phyloP scores from a whole-genome alignment of 2,113 vertebrate genomes.

The Nothocercus julius region DNA sequence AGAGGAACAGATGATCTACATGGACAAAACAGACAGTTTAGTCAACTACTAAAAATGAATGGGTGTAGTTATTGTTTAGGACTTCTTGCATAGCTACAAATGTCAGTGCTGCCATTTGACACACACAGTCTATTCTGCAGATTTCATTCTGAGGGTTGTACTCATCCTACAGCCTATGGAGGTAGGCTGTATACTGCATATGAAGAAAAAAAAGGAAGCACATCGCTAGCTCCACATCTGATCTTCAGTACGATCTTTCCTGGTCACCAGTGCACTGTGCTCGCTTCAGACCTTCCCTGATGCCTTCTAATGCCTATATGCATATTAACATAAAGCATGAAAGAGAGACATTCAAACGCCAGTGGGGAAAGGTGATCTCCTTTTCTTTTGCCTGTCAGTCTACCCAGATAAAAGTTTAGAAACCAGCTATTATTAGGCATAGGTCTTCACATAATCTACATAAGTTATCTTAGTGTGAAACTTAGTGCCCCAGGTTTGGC shows the following conservation, averaged over 20 bases:
- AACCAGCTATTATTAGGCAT: background rate
- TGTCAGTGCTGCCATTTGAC: background rate
- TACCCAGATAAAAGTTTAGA: background rate
- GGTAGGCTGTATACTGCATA: too few relatives aligned
- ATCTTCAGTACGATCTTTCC: background rate
- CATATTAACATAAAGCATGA: background rate
- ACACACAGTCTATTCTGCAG: rapidly evolving
- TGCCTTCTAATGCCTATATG: background rate
- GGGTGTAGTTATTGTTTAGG: background rate
- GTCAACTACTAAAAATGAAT: background rate
- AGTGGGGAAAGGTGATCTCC: background rate
- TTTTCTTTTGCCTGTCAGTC: background rate
- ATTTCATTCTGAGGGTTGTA: background rate
- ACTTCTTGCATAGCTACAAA: background rate
- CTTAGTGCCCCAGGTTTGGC: background rate
- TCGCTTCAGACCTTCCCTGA: background rate
- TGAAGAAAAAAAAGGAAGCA: background rate
- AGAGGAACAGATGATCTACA: background rate
- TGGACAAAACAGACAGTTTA: background rate
- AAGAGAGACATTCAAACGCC: rapidly evolving
- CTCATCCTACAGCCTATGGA: background rate
- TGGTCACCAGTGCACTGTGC: background rate
- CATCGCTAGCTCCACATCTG: background rate
- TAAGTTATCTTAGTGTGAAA: background rate
- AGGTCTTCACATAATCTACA: background rate